These are phyloP conservation scores for Emydocephalus ijimae DNA, from an alignment of 2,113 vertebrate genomes.

Conservation along the genomic window DNA sequence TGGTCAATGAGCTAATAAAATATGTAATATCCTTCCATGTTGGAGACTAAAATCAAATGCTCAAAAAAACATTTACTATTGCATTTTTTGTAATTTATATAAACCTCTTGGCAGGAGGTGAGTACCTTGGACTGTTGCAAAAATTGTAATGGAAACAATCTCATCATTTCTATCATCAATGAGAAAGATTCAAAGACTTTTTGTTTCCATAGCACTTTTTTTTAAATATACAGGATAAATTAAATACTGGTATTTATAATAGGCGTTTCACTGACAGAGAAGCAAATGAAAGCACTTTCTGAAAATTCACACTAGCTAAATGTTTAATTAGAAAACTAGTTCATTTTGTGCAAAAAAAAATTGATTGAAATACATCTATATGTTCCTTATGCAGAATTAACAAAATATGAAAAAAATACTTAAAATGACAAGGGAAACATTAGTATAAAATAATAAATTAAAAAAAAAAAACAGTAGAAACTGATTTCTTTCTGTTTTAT, in stretches of 20 bases:
- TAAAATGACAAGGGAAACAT: slow-evolving; percentile 5
- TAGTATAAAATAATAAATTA: neutral
- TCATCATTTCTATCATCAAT: slow-evolving; percentile 45
- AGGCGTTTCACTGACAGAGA: slow-evolving; percentile 20
- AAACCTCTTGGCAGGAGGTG: slow-evolving; percentile 44
- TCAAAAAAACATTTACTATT: slow-evolving; percentile 66
- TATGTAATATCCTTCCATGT: slow-evolving; percentile 69
- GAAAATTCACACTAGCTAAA: neutral
- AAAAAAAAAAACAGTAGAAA: neutral
- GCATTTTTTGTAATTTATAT: slow-evolving; percentile 59
- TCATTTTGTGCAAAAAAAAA: neutral
- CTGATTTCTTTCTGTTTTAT: neutral
- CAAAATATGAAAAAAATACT: neutral
- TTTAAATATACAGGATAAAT: neutral
- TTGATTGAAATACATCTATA: neutral
- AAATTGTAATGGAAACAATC: slow-evolving; percentile 46
- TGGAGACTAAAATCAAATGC: slow-evolving; percentile 67
- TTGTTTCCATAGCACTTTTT: slow-evolving; percentile 2
- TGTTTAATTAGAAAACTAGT: neutral
- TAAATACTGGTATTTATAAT: slow-evolving; percentile 17
- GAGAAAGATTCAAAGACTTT: slow-evolving; percentile 12
- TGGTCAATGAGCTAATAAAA: slow-evolving; percentile 76
- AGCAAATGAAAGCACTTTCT: neutral
- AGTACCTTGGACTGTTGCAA: slow-evolving; percentile 35
- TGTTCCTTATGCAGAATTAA: slow-evolving; percentile 20